Conservation (phyloP, 1,140 invertebrate species). For the Metaphire vulgaris region DNA sequence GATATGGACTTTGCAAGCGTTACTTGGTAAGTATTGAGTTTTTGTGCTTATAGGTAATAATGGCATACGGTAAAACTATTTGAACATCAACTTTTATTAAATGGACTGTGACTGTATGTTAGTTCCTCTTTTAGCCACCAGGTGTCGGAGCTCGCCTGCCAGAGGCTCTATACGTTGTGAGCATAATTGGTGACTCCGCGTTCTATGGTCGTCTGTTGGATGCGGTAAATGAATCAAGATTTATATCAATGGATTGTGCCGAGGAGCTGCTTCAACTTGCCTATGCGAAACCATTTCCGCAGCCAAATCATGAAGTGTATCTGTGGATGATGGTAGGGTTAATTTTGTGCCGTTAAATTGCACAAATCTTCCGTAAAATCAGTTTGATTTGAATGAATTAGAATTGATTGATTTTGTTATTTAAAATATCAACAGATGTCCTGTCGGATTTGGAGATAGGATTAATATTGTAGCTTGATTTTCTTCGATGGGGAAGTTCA, state of each 20-base stretch:
- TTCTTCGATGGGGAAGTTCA: too few species aligned
- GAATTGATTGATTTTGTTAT: too few species aligned
- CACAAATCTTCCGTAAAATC: too few species aligned
- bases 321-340: slow-evolving; percentile 37
- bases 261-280: slow-evolving; percentile 44
- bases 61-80: too few species aligned
- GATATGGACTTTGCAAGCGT: slow-evolving; percentile 68
- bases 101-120: too few species aligned
- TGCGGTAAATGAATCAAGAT: slow-evolving; percentile 56
- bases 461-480: too few species aligned
- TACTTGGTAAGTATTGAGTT: slow-evolving; percentile 55
- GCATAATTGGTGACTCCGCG: slow-evolving; percentile 61
- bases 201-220: slow-evolving; percentile 66
- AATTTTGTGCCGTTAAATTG: too few species aligned
- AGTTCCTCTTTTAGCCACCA: not conserved
- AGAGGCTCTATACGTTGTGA: slow-evolving; percentile 69
- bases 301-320: slow-evolving; percentile 42
- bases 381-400: too few species aligned
- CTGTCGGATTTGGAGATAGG: too few species aligned
- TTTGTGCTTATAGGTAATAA: too few species aligned
- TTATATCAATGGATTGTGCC: slow-evolving; percentile 37
- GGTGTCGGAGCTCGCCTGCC: slow-evolving; percentile 58
- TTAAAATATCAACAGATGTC: too few species aligned
- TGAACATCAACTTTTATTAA: too few species aligned
- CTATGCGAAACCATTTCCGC: slow-evolving; percentile 44